phyloP scores from a whole-genome alignment of 2,888 invertebrate genomes.

The Rhimphoctona megacephalus region DNA sequence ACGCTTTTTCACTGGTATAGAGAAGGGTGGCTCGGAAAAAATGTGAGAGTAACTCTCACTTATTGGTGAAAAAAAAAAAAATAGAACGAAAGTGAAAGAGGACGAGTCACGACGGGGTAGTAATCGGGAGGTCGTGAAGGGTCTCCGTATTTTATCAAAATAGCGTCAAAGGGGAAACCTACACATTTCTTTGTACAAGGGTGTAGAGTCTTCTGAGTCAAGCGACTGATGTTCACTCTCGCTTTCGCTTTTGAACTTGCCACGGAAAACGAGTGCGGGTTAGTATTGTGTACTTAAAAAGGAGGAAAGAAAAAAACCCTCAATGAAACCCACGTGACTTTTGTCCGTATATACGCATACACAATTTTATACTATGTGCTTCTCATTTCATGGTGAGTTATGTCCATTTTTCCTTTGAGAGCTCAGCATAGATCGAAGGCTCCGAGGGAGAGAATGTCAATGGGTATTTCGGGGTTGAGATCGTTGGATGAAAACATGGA shows the following conservation, averaged over 20 bases:
- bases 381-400: constrained; percentile 23
- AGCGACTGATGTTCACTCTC: constrained; percentile 66
- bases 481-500: constrained; percentile 29
- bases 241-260: constrained; percentile 45
- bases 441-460: constrained; percentile 26
- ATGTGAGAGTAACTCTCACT: constrained; percentile 60
- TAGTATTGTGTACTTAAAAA: constrained; percentile 14
- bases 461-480: constrained; percentile 35
- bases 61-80: constrained; percentile 38
- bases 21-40: constrained; percentile 46
- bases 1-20: constrained; percentile 48
- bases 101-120: constrained; percentile 59
- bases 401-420: constrained; percentile 47
- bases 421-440: constrained; percentile 39
- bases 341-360: constrained; percentile 30
- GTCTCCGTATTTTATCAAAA: constrained; percentile 82
- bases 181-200: constrained; percentile 58
- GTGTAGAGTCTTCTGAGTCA: constrained; percentile 72
- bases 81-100: constrained; percentile 53
- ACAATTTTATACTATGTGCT: constrained; percentile 32
- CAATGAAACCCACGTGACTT: constrained; percentile 53
- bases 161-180: constrained; percentile 80
- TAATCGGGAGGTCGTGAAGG: constrained; percentile 73
- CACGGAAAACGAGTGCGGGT: constrained; percentile 39
- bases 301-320: constrained; percentile 52